These are phyloP conservation scores for Thripadectes ignobilis DNA, from an alignment of 2,797 vertebrate species.

Conservation along the genomic window DNA sequence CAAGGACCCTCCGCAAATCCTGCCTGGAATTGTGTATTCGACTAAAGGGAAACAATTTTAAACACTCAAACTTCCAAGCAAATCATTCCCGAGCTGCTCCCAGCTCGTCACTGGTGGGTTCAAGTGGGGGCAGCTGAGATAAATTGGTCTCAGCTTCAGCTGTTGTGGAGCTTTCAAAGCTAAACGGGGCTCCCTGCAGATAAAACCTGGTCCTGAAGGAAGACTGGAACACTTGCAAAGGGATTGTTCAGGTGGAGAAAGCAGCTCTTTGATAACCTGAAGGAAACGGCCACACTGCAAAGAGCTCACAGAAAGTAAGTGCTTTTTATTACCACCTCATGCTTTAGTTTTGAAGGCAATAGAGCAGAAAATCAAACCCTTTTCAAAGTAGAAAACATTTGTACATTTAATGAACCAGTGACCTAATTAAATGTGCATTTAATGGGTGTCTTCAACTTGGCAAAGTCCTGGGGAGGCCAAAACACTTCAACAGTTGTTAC, in stretches of 20 bases:
- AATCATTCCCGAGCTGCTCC: not conserved
- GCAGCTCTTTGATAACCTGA: not conserved
- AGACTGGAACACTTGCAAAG: not conserved
- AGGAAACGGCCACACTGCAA: not conserved
- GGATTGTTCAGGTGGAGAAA: not conserved
- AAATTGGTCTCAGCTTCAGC: rapidly evolving
- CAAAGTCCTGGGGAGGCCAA: not conserved
- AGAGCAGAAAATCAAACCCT: not conserved
- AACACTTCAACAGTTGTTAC: not conserved
- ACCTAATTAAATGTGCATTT: not conserved
- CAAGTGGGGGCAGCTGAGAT: not conserved
- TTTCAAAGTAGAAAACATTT: not conserved
- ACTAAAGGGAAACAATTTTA: rapidly evolving
- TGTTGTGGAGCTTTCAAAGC: rapidly evolving
- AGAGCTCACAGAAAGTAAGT: not conserved
- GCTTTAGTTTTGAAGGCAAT: not conserved
- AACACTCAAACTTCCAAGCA: rapidly evolving
- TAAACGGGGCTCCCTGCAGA: rapidly evolving
- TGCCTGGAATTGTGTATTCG: rapidly evolving
- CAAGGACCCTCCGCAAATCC: not conserved
- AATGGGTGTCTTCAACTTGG: not conserved
- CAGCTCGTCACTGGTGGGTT: not conserved
- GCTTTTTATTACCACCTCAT: not conserved
- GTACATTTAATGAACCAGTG: not conserved
- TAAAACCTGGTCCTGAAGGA: not conserved